Evolutionary conservation across 2,113 vertebrate species (phyloP).

Genomic region (Orientallactaga bullata): DNA sequence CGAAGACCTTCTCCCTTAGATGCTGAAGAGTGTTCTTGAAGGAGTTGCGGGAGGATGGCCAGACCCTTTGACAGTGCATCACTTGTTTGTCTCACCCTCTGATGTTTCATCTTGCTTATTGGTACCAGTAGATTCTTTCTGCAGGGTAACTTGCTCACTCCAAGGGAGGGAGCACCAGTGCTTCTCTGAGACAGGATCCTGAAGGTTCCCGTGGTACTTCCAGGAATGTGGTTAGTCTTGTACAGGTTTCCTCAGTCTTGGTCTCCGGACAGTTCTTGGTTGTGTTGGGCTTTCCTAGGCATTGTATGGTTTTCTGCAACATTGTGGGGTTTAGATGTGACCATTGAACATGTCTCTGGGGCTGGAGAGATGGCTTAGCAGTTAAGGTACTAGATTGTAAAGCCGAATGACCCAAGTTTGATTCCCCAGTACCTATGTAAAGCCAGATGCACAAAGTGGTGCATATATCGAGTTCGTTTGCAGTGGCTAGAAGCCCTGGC

Average conservation of each 20-base stretch:
- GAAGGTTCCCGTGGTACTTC: not conserved
- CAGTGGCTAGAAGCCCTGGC: no score
- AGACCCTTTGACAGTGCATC: not conserved
- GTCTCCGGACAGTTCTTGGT: not conserved
- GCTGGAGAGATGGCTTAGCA: no score
- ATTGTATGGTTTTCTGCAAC: not conserved
- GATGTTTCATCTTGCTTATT: not conserved
- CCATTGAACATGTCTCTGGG: not conserved
- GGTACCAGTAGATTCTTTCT: not conserved
- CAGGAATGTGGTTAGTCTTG: not conserved
- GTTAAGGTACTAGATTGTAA: no score
- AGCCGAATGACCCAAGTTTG: no score
- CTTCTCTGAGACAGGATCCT: not conserved
- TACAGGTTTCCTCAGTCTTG: not conserved
- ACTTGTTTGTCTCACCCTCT: not conserved
- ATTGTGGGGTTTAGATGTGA: not conserved
- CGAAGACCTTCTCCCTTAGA: not conserved
- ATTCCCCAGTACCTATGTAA: no score
- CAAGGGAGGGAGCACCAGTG: not conserved
- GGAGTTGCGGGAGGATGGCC: not conserved
- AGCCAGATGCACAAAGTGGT: no score
- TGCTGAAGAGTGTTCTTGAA: not conserved
- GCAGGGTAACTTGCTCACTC: not conserved
- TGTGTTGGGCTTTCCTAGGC: not conserved
- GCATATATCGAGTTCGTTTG: no score